Base-by-base conservation (phyloP, 2,113 vertebrate genomes). In the Sitta europaea region DNA sequence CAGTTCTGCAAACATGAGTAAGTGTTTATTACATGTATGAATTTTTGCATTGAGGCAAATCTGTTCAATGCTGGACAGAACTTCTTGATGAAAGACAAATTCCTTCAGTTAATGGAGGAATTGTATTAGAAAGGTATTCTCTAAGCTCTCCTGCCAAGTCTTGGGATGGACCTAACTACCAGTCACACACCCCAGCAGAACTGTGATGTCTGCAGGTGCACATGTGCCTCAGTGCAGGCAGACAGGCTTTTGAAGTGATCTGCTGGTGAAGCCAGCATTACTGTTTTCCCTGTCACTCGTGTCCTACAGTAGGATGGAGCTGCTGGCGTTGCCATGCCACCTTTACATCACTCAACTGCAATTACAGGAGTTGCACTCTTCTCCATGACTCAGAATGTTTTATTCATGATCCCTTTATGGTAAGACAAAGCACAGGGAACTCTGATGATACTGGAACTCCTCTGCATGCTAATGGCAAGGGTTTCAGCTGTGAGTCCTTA, bases 171-270 rank as follows among this genome's bases (percentile, higher is more conserved):
- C 18, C 19, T 42, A 21, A 47, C 19, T 73, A 25, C 17, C 2
- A 5, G 10, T 23, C 16, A 5, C 14, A 22, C 45, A 76, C 4
- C 11, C 31, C 10, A 48, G 15, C 23, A 91, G 33, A 81, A 7
- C 14, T 33, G 42, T 55, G 27, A 58, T 42, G 31, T 33, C 5
- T 45, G n/a, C n/a, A 38, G 35, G 14, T 43, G 8, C 16, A 42
- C 27, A 11, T 0, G 0, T 61, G 31, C 14, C 25, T 28, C 43
- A 8, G 1, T 4, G 8, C 54, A 83, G 63, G 35, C 31, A 45
- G 22, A 28, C 20, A 38, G 14, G 9, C 22, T 70, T 22, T 63
- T 14, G 11, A 63, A 12, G 19, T 25, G 27, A 23, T 66, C 68
- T 72, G 28, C n/a, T 72, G 31, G 35, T 4, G 12, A 24, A 83